Evolutionary conservation across 2,797 vertebrate species (phyloP).

Genomic region (Gallirallus australis): DNA sequence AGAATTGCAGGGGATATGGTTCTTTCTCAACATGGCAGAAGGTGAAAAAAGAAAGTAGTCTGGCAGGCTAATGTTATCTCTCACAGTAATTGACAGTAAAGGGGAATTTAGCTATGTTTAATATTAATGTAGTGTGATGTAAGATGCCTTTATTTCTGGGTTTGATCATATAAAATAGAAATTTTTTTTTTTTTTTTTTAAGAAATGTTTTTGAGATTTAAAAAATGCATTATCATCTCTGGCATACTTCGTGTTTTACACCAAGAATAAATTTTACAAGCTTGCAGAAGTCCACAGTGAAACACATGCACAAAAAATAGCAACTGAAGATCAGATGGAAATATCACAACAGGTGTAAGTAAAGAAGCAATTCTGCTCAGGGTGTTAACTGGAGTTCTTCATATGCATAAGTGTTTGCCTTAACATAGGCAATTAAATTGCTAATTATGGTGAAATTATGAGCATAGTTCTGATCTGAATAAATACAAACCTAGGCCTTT

Average conservation of each 20-base stretch:
- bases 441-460: background rate
- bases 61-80: background rate
- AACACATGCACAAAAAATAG: background rate
- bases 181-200: background rate
- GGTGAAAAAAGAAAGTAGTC: background rate
- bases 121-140: background rate
- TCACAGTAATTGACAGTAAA: background rate
- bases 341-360: background rate
- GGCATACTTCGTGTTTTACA: background rate
- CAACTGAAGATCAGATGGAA: background rate
- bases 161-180: background rate
- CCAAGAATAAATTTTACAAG: background rate
- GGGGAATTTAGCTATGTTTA: background rate
- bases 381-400: background rate
- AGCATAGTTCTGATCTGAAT: background rate
- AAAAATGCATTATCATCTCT: background rate
- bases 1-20: fast-evolving
- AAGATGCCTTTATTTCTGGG: background rate
- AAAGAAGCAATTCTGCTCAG: background rate
- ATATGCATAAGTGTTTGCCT: background rate
- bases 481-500: background rate
- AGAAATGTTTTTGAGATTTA: background rate
- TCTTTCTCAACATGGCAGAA: background rate
- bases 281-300: background rate
- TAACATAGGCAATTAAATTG: background rate